Evolutionary conservation across 2,797 vertebrate species (phyloP).

Genomic region (Rhinichthys osculus): DNA sequence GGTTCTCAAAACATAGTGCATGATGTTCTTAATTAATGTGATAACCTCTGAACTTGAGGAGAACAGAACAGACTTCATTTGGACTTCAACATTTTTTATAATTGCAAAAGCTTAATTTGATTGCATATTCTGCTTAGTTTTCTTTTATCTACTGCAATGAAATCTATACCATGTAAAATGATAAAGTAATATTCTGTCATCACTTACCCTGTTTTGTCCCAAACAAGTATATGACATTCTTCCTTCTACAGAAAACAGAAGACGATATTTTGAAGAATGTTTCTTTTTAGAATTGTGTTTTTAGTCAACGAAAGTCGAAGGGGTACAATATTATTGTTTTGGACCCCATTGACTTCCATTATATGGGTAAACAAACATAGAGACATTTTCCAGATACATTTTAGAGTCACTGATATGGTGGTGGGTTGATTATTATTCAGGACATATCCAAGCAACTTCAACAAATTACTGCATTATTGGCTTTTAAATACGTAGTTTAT

Average conservation of each 20-base stretch:
- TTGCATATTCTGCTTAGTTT: background rate
- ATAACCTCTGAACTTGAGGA: background rate
- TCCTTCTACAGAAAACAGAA: background rate
- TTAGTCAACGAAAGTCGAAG: background rate
- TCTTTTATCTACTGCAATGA: background rate
- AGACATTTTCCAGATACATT: background rate
- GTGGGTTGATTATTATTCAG: background rate
- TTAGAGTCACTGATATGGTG: background rate
- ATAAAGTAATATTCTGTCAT: background rate
- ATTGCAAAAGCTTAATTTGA: background rate
- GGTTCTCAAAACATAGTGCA: background rate
- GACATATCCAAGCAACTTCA: background rate
- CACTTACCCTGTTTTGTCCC: background rate
- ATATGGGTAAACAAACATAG: background rate
- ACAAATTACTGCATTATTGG: background rate
- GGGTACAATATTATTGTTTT: background rate
- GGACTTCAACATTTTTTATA: background rate
- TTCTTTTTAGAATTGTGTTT: background rate
- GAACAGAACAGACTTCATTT: background rate
- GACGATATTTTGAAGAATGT: background rate
- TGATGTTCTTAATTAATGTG: background rate
- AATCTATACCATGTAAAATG: background rate
- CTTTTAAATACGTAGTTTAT: background rate
- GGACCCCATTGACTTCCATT: background rate
- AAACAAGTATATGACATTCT: background rate